Evolutionary conservation across 1,140 invertebrate genomes (phyloP), one percentile per base, ranked within the genome.

Genomic region (Heliconius eleuchia): DNA sequence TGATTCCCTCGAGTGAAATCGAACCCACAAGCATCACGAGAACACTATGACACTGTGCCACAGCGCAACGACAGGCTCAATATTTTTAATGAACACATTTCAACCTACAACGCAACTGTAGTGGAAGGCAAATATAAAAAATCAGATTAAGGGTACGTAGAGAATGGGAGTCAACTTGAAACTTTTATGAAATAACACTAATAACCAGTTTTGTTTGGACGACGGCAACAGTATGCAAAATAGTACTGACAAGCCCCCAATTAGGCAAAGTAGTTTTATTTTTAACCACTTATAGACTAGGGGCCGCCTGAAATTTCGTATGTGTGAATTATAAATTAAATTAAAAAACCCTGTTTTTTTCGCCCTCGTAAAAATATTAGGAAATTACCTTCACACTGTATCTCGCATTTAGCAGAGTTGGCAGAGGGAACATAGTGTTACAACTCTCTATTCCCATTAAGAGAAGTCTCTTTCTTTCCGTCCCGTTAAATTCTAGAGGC

Each of bases 111-210:
- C 60, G 60, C 60, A 13, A 66, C 11, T 66, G 23, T 16, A 66
- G 60, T 66, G 60, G 60, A 66, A n/a, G n/a, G 60, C 27, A 66
- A 66, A 66, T 66, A 66, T 66, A 66, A 66, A 66, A 66, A 66
- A 27, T 27, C 60, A 6, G 23, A 66, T 66, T 66, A 66, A 66
- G 60, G 30, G 60, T 16, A 66, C 11, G 60, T 66, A 66, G 60
- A 66, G 60, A 66, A 66, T 66, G 60, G 11, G 13, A 66, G 27
- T 66, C 60, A 66, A 66, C 60, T 66, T 66, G 60, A 66, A 66
- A 66, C 60, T 66, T 52, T 66, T 66, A 66, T 66, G 60, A 66
- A 66, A 66, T 66, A 66, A 66, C 60, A 66, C 60, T 30, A 66
- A 66, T 66, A 66, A 13, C 27, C 23, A 13, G 60, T 66, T 66